A percentile compares a stretch with the other conserved stretches of the same genome.
phyloP scores from a whole-genome alignment of 2,888 invertebrate species.

The Hoplodrina ambigua region DNA sequence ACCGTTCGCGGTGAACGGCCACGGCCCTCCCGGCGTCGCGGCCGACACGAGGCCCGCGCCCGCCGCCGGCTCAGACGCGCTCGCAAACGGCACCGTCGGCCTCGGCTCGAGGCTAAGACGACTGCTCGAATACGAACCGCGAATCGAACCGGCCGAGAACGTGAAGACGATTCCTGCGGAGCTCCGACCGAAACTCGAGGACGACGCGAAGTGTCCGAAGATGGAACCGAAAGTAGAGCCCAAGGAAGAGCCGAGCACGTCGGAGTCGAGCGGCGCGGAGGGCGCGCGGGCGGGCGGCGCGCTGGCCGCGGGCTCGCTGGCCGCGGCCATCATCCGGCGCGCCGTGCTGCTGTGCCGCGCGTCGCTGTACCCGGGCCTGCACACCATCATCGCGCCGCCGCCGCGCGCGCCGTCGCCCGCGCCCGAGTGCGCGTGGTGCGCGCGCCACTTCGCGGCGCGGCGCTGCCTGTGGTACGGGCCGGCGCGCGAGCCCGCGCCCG shows the following conservation, averaged over 20 bases:
- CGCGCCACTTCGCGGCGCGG: slow-evolving; percentile 72
- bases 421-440: slow-evolving; percentile 80
- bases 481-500: slow-evolving; percentile 86
- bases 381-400: slow-evolving; percentile 89
- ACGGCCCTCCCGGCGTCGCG: slow-evolving; percentile 16
- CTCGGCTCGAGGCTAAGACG: slow-evolving; percentile 69
- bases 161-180: slow-evolving; percentile 28
- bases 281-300: slow-evolving; percentile 61
- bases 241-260: slow-evolving; percentile 45
- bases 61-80: slow-evolving; percentile 38
- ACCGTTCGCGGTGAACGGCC: slow-evolving; percentile 36
- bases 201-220: slow-evolving; percentile 36
- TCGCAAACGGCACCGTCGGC: slow-evolving; percentile 43
- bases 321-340: slow-evolving; percentile 85
- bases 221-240: slow-evolving; percentile 41
- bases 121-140: slow-evolving; percentile 67
- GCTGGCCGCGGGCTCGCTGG: slow-evolving; percentile 72
- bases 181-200: slow-evolving; percentile 34
- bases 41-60: slow-evolving; percentile 18
- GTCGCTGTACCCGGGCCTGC: slow-evolving; percentile 90
- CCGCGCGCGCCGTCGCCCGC: slow-evolving; percentile 60
- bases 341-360: slow-evolving; percentile 86
- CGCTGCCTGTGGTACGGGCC: slow-evolving; percentile 88
- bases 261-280: slow-evolving; percentile 43
- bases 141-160: slow-evolving; percentile 40